Percentiles rank a stretch among this genome's conserved stretches.
Conservation (phyloP, 2,113 vertebrate species). For the Pogonocichla stellata region DNA sequence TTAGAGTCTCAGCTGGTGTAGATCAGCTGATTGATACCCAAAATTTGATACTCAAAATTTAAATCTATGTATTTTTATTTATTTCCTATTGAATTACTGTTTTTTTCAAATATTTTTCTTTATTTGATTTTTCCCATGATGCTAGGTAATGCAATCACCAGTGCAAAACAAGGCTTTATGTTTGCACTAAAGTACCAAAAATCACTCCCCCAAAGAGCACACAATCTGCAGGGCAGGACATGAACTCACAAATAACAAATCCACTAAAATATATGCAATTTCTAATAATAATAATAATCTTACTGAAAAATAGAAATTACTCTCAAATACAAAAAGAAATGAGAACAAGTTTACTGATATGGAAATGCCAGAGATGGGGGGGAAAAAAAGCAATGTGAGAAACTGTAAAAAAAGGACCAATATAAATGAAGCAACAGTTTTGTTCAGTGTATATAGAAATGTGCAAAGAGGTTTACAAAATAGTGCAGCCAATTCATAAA, state of each 20-base stretch:
- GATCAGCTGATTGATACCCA: not conserved
- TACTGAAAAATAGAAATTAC: not conserved
- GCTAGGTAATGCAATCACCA: not conserved
- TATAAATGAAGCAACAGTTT: not conserved
- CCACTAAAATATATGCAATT: not conserved
- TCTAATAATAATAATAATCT: not conserved
- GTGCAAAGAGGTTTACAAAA: not conserved
- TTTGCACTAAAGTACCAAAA: not conserved
- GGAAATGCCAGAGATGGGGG: not conserved
- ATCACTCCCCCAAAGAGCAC: not conserved
- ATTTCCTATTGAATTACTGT: not conserved
- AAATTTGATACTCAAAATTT: not conserved
- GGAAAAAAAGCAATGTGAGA: not conserved
- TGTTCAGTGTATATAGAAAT: not conserved
- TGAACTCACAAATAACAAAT: not conserved
- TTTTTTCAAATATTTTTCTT: not conserved
- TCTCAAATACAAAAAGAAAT: not conserved
- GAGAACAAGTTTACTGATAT: not conserved
- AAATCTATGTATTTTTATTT: not conserved
- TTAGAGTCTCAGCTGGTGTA: not conserved
- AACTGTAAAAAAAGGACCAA: not conserved
- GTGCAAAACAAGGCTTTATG: not conserved
- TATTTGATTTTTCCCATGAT: not conserved
- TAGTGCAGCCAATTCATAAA: not conserved
- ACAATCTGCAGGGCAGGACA: not conserved